phyloP scores from a whole-genome alignment of 2,113 vertebrate genomes.

The Ictidomys tridecemlineatus region DNA sequence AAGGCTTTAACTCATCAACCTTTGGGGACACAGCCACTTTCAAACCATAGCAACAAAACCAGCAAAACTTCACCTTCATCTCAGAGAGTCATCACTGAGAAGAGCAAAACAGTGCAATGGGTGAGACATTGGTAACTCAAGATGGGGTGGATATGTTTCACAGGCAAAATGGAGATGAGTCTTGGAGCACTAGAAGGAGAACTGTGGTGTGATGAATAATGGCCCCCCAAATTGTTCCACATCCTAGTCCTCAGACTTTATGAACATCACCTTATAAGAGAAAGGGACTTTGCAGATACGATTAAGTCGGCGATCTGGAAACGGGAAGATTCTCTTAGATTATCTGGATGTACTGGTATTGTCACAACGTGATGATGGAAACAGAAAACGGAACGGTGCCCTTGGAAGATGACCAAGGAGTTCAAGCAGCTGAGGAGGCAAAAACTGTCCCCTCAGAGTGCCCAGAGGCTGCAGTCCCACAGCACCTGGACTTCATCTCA shows the following conservation, averaged over 20 bases:
- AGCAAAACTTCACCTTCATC: not conserved
- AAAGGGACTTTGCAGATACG: not conserved
- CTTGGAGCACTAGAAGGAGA: not conserved
- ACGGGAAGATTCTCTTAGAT: not conserved
- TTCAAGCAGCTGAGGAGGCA: not conserved
- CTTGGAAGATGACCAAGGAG: not conserved
- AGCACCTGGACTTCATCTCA: not conserved
- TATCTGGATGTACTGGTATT: not conserved
- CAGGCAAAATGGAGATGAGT: not conserved
- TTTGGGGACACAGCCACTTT: not conserved
- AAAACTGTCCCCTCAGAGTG: not conserved
- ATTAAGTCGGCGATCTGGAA: not conserved
- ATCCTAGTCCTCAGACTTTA: not conserved
- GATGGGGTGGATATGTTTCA: not conserved
- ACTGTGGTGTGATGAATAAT: not conserved
- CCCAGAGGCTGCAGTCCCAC: not conserved
- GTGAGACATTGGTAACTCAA: not conserved
- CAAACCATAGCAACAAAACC: not conserved
- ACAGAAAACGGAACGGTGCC: not conserved
- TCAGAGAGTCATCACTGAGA: not conserved
- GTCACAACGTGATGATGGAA: not conserved
- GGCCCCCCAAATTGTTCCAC: not conserved
- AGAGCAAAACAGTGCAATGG: not conserved
- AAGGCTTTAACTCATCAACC: not conserved
- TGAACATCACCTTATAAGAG: not conserved